These are phyloP conservation scores for Vulpes lagopus DNA, from an alignment of 2,113 vertebrate genomes.

Conservation along the genomic window DNA sequence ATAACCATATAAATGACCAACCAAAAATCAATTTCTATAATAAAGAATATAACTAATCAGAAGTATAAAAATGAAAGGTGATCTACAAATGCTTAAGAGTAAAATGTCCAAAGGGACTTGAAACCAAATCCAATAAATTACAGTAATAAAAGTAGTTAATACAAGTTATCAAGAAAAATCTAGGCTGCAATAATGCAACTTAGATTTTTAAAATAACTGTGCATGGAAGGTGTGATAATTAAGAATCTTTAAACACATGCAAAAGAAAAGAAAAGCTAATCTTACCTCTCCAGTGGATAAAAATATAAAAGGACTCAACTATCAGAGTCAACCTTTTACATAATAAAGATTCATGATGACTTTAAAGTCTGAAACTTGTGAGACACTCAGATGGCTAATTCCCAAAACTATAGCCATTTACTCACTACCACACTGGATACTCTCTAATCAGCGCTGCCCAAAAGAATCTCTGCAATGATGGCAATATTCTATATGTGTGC, in stretches of 20 bases:
- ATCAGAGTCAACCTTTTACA: background rate
- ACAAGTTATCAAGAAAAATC: constrained; percentile 50
- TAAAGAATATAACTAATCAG: constrained; percentile 33
- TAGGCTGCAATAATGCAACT: background rate
- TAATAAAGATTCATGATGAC: background rate
- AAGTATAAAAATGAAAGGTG: constrained; percentile 42
- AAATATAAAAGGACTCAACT: background rate
- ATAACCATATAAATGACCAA: background rate
- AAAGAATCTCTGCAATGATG: background rate
- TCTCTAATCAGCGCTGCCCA: background rate
- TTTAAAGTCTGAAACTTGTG: background rate
- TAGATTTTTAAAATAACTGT: background rate
- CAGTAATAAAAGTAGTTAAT: background rate
- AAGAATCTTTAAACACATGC: constrained; percentile 3
- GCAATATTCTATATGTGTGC: background rate
- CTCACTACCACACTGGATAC: background rate
- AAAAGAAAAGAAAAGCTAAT: constrained; percentile 41
- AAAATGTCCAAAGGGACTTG: background rate
- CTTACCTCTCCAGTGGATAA: background rate
- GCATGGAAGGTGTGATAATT: background rate
- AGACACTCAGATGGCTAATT: background rate
- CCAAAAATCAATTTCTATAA: background rate
- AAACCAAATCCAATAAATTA: constrained; percentile 60
- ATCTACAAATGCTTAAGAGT: constrained; percentile 21
- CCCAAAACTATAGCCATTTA: background rate